Conservation (phyloP, 2,797 vertebrate genomes). For the Falco novaeseelandiae region DNA sequence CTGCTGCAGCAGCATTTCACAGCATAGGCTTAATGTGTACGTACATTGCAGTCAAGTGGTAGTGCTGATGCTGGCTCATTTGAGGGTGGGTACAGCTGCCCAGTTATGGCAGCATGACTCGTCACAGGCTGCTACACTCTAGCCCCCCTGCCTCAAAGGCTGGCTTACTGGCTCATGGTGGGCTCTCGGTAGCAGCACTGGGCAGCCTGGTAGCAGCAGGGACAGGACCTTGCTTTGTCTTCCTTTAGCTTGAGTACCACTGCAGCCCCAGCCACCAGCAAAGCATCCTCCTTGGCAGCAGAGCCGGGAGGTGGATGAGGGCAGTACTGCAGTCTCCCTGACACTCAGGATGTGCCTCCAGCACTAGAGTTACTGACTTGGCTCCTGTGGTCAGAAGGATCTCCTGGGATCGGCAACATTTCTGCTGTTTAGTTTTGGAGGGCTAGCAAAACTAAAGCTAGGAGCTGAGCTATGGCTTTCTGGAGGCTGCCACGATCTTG, state of each 20-base stretch:
- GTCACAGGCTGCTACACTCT: background rate
- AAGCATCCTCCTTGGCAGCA: background rate
- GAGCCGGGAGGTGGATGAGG: background rate
- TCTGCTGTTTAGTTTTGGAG: background rate
- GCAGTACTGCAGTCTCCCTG: background rate
- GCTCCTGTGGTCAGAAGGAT: background rate
- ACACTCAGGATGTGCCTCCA: background rate
- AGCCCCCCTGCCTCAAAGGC: background rate
- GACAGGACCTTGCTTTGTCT: background rate
- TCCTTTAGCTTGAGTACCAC: background rate
- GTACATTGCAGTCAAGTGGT: background rate
- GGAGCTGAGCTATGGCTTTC: background rate
- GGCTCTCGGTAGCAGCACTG: background rate
- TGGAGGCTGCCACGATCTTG: background rate
- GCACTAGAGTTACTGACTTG: too few relatives aligned
- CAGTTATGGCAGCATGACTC: fast-evolving
- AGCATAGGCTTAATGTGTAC: background rate
- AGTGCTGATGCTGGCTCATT: background rate
- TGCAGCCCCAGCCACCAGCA: background rate
- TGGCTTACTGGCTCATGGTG: fast-evolving
- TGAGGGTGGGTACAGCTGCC: background rate
- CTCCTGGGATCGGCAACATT: background rate
- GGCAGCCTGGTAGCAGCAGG: background rate
- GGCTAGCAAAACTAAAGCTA: background rate
- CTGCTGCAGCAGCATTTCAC: background rate